Evolutionary conservation across 2,113 vertebrate species (phyloP), one percentile per base, ranked within the genome.

Genomic region (Drymodes brunneopygia): DNA sequence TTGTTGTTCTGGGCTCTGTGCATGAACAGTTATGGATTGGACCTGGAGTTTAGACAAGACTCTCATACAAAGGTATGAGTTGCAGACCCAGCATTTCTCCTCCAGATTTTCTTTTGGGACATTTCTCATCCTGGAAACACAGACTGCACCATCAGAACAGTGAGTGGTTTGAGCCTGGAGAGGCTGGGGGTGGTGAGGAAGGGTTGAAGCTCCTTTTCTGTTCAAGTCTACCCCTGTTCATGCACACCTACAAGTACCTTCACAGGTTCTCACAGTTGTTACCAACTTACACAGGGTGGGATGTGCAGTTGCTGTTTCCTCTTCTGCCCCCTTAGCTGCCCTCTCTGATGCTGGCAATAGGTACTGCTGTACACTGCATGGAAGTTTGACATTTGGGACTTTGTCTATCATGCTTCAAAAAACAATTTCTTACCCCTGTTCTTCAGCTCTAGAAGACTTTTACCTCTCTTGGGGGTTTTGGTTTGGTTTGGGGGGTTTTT

Each of bases 91-190:
- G 24, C 48, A 9, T 85, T 81, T 44, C 38, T 73, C 40, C 19
- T 42, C 50, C n/a, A 51, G 4, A 7, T 73, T 88, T 78, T 85
- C 36, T 72, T 81, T 6, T 13, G 35, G 54, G 35, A 29, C 4
- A 2, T 18, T 50, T 50, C 29, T 22, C 40, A 23, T 20, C 15
- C 56, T 48, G 86, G 40, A 38, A 85, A 17, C 20, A 10, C 15
- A 27, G 45, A 23, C 14, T 3, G 4, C 8, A 9, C 42, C 11
- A 5, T 40, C n/a, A 50, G 48, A 71, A 15, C n/a, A 40, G 17
- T 2, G 1, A 3, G 2, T n/a, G 29, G 31, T 14, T 24, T 28
- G 53, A 54, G 33, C 0, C 0, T 31, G 35, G 42, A 29, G 40
- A 44, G 45, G n/a, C 42, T 86, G 38, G 6, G 15, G 7, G 2